A percentile compares a stretch with the other conserved stretches of the same genome.
These are phyloP conservation scores for Antigone vipio DNA, from an alignment of 2,113 vertebrate genomes.

Conservation along the genomic window DNA sequence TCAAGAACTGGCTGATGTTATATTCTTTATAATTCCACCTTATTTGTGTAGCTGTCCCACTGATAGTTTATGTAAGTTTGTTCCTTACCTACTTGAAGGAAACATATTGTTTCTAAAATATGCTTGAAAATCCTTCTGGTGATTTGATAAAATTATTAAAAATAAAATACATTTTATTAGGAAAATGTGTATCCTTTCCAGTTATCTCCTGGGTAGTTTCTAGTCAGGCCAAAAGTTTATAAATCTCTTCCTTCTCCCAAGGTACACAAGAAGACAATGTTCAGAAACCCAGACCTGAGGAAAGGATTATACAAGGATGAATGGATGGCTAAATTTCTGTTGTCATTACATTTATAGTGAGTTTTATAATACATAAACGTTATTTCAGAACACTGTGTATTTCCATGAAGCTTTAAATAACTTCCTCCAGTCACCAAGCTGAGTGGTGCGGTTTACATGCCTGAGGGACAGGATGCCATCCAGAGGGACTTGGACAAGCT, in stretches of 20 bases:
- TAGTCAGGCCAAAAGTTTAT: not conserved
- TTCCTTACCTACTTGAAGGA: not conserved
- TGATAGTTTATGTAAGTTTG: not conserved
- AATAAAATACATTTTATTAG: not conserved
- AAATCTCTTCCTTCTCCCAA: not conserved
- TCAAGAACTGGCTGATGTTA: not conserved
- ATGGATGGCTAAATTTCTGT: not conserved
- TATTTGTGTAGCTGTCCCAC: not conserved
- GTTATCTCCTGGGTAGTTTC: not conserved
- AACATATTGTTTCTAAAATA: not conserved
- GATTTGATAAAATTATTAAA: not conserved
- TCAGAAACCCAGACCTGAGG: not conserved
- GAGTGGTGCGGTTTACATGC: too few species aligned
- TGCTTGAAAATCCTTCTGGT: not conserved
- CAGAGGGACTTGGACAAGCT: too few species aligned
- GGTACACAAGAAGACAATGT: not conserved
- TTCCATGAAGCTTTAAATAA: not conserved
- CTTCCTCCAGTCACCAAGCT: not conserved
- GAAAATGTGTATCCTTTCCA: not conserved
- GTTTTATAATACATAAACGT: not conserved
- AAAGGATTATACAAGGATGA: not conserved
- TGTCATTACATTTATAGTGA: not conserved
- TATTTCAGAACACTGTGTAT: not conserved
- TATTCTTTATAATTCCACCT: not conserved
- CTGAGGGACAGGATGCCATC: too few species aligned